These are phyloP conservation scores for Cephalopholis sonnerati DNA, from an alignment of 2,113 vertebrate species.

Conservation along the genomic window DNA sequence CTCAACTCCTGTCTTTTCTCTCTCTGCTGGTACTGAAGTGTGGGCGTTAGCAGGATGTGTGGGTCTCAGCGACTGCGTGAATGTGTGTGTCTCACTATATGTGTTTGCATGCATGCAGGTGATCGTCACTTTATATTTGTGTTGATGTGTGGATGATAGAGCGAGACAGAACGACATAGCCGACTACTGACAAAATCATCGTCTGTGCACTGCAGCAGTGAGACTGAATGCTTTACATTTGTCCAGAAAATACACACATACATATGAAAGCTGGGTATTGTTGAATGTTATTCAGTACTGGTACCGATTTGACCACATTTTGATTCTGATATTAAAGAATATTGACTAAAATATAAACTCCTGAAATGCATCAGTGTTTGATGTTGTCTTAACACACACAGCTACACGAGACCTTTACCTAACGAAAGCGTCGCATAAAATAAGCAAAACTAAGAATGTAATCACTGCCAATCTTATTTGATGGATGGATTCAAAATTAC, in stretches of 20 bases:
- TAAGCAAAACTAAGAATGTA: neutral
- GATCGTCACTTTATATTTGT: constrained; percentile 22
- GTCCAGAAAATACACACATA: neutral
- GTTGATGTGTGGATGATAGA: constrained; percentile 26
- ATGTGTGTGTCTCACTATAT: neutral
- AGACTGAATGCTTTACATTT: neutral
- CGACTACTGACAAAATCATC: constrained; percentile 18
- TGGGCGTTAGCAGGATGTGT: constrained; percentile 35
- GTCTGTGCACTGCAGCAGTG: constrained; percentile 1
- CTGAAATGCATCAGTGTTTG: no score
- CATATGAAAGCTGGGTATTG: accelerated
- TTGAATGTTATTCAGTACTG: neutral
- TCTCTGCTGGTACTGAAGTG: constrained; percentile 37
- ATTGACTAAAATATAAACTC: no score
- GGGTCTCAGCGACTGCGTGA: neutral
- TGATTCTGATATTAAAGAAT: neutral
- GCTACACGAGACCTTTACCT: neutral
- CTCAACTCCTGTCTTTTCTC: constrained; percentile 19
- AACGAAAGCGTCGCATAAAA: neutral
- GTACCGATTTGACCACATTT: neutral
- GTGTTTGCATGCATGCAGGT: constrained; percentile 32
- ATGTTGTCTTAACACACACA: no score
- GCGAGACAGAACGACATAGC: neutral
- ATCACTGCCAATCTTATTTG: neutral
- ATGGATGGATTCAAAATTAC: no score